These are phyloP conservation scores for Drosophila prosaltans DNA, from an alignment of 1,140 invertebrate genomes.

Conservation along the genomic window DNA sequence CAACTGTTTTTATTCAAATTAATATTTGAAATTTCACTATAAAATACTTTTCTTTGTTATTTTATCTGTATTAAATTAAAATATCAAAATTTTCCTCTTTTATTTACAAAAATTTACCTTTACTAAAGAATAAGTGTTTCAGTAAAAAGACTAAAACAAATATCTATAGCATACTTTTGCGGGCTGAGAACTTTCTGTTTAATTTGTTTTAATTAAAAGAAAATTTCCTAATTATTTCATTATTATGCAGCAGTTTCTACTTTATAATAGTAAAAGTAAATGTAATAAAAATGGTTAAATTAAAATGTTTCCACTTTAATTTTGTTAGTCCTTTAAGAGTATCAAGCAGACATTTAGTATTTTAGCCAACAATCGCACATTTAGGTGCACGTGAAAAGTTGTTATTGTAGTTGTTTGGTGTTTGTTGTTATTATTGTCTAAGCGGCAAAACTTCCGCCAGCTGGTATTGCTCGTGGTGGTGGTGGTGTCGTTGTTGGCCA, in stretches of 20 bases:
- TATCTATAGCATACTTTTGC: neutral
- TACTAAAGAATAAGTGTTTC: neutral
- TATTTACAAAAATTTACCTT: neutral
- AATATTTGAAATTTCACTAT: too few species aligned
- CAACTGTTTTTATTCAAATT: too few species aligned
- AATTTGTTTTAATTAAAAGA: too few species aligned
- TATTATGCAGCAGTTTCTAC: too few species aligned
- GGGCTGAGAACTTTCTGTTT: neutral
- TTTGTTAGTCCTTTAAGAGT: neutral
- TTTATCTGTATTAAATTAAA: too few species aligned
- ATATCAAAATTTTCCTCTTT: too few species aligned
- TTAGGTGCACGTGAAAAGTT: slow-evolving; percentile 30
- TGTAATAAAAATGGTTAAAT: too few species aligned
- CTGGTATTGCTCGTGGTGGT: slow-evolving; percentile 4
- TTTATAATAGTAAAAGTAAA: too few species aligned
- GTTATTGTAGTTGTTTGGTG: neutral
- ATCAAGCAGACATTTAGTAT: slow-evolving; percentile 29
- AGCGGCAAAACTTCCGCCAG: slow-evolving; percentile 60
- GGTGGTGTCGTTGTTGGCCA: slow-evolving; percentile 2
- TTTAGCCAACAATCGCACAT: slow-evolving; percentile 28
- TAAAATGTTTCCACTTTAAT: too few species aligned
- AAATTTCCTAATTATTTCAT: too few species aligned
- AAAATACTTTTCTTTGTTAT: too few species aligned
- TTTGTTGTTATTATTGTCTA: slow-evolving; percentile 53
- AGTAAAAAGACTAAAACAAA: neutral